A percentile compares a stretch with the other conserved stretches of the same genome.
These are phyloP conservation scores for Branchellion lobata DNA, from an alignment of 2,888 invertebrate species.

Conservation along the genomic window DNA sequence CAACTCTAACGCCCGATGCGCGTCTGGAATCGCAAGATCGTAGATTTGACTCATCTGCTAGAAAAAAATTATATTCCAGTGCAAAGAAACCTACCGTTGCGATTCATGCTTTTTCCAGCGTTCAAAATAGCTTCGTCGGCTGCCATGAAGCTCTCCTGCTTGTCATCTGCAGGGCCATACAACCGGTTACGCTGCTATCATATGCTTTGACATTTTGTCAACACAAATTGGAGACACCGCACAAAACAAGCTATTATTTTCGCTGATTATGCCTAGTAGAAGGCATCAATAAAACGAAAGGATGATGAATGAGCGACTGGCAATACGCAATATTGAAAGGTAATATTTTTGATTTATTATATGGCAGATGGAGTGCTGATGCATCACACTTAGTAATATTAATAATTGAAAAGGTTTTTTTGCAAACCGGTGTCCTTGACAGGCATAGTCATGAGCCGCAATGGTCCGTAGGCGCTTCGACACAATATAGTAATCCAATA, in stretches of 20 bases:
- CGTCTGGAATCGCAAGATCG: constrained; percentile 62
- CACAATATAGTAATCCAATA: too few relatives aligned
- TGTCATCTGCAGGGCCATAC: not conserved
- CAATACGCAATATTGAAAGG: too few relatives aligned
- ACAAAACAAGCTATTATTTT: constrained; percentile 15
- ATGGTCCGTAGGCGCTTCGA: too few relatives aligned
- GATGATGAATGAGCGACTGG: too few relatives aligned
- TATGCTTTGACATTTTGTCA: not conserved
- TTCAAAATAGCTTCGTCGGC: not conserved
- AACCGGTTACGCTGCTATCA: not conserved
- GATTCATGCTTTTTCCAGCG: constrained; percentile 5
- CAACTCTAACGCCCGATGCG: constrained; percentile 94
- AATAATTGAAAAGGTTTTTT: too few relatives aligned
- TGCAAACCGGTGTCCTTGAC: constrained; percentile 27
- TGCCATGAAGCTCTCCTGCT: not conserved
- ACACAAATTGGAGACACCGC: not conserved
- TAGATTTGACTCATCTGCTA: too few relatives aligned
- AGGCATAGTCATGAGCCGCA: constrained; percentile 38
- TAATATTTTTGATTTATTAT: too few relatives aligned
- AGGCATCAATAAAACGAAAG: too few relatives aligned
- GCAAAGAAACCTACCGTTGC: not conserved
- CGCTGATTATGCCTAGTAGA: too few relatives aligned
- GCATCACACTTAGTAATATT: too few relatives aligned
- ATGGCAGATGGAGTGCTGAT: too few relatives aligned
- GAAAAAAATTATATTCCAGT: not conserved